Conservation (phyloP, 2,113 vertebrate species). For the Varanus komodoensis region DNA sequence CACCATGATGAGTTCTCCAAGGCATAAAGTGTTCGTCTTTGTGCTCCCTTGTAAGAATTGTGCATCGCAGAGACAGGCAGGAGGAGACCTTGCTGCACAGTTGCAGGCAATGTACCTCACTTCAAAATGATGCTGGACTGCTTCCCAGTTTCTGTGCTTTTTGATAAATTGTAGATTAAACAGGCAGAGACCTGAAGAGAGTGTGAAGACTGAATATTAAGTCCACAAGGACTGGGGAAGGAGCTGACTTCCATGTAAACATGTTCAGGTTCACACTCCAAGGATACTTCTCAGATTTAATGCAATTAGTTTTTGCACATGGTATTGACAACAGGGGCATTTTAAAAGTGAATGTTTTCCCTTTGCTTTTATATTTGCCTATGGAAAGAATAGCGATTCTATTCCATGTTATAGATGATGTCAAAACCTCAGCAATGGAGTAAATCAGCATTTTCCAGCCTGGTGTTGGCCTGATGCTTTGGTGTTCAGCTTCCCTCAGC, state of each 20-base stretch:
- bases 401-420: not conserved
- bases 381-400: not conserved
- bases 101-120: not conserved
- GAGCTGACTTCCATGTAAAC: not conserved
- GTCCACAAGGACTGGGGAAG: not conserved
- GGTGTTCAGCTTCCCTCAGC: no score
- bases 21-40: not conserved
- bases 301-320: not conserved
- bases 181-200: constrained; percentile 26
- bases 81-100: not conserved
- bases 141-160: constrained; percentile 43
- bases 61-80: not conserved
- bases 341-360: not conserved
- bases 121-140: constrained; percentile 46
- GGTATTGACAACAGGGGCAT: no score
- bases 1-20: constrained; percentile 41
- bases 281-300: not conserved
- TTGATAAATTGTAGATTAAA: constrained; percentile 31
- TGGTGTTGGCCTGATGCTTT: no score
- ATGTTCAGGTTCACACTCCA: not conserved
- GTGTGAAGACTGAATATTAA: constrained; percentile 20
- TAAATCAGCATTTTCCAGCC: no score
- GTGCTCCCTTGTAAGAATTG: not conserved
- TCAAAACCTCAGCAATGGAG: not conserved
- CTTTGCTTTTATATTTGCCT: not conserved